Percentiles rank a stretch among this genome's conserved stretches.
Evolutionary conservation across 2,888 invertebrate species (phyloP).

Genomic region (Dicranocentrus wangi): DNA sequence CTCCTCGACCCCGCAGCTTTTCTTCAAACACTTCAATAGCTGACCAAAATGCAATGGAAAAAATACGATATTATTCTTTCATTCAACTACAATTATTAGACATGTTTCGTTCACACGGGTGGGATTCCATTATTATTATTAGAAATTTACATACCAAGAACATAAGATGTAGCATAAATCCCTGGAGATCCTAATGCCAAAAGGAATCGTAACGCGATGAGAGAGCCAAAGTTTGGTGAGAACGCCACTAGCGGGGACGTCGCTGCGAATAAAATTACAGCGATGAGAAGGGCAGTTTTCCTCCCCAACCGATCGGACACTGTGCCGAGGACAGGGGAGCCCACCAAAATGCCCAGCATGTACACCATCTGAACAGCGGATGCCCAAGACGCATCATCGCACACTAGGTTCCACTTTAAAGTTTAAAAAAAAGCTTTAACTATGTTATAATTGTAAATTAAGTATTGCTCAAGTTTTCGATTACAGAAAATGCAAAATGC

Average conservation of each 20-base stretch:
- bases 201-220: constrained; percentile 48
- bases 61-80: neutral
- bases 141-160: too few relatives aligned
- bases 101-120: too few relatives aligned
- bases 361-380: constrained; percentile 52
- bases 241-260: constrained; percentile 46
- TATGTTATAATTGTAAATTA: too few relatives aligned
- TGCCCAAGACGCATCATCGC: constrained; percentile 48
- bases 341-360: constrained; percentile 59
- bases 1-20: constrained; percentile 50
- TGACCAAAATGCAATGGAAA: neutral
- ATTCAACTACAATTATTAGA: too few relatives aligned
- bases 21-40: constrained; percentile 44
- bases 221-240: constrained; percentile 41
- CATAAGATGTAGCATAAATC: constrained; percentile 48
- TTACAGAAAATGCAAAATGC: too few relatives aligned
- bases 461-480: too few relatives aligned
- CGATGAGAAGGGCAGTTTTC: constrained; percentile 43
- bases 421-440: neutral
- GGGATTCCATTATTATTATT: too few relatives aligned
- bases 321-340: constrained; percentile 56
- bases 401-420: constrained; percentile 53
- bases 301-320: constrained; percentile 56
- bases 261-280: constrained; percentile 52
- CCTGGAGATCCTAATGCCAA: constrained; percentile 52